Evolutionary conservation across 2,888 invertebrate species (phyloP).

Genomic region (Thecocarcelia acutangulata): DNA sequence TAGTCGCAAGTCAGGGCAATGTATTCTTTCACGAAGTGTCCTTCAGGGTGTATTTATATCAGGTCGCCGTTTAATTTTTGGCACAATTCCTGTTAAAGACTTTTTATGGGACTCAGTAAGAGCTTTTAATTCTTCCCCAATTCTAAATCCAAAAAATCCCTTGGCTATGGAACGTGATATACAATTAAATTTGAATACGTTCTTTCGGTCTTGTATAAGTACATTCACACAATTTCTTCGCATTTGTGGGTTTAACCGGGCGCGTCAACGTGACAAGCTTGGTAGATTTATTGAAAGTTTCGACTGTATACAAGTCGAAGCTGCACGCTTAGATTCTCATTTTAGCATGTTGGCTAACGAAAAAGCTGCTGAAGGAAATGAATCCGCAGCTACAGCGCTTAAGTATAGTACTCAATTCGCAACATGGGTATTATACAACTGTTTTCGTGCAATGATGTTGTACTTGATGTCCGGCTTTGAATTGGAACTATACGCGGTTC

Average conservation of each 20-base stretch:
- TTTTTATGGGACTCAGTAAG: constrained; percentile 92
- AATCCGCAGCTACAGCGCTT: constrained; percentile 89
- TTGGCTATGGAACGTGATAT: constrained; percentile 83
- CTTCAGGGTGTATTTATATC: constrained; percentile 89
- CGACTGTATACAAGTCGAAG: constrained; percentile 95
- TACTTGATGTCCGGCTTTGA: constrained; percentile 97
- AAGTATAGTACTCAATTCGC: constrained; percentile 79
- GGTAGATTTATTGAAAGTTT: constrained; percentile 92
- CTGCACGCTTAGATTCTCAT: constrained; percentile 90
- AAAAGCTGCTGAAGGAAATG: constrained; percentile 86
- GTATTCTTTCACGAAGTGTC: constrained; percentile 95
- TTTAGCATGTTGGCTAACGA: constrained; percentile 86
- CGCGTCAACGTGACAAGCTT: constrained; percentile 96
- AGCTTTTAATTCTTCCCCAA: constrained; percentile 94
- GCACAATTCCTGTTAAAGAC: constrained; percentile 85
- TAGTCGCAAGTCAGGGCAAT: constrained; percentile 91
- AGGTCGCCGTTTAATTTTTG: constrained; percentile 80
- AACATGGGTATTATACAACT: constrained; percentile 97
- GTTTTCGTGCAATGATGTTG: constrained; percentile 94
- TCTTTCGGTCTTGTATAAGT: constrained; percentile 88
- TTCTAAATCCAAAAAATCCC: constrained; percentile 88
- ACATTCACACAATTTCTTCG: constrained; percentile 93
- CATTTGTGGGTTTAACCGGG: constrained; percentile 96
- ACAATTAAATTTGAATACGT: constrained; percentile 93
- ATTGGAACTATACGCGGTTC: constrained; percentile 95